These are phyloP conservation scores for Drosophila acutilabella DNA, from an alignment of 2,888 invertebrate genomes.

Conservation along the genomic window DNA sequence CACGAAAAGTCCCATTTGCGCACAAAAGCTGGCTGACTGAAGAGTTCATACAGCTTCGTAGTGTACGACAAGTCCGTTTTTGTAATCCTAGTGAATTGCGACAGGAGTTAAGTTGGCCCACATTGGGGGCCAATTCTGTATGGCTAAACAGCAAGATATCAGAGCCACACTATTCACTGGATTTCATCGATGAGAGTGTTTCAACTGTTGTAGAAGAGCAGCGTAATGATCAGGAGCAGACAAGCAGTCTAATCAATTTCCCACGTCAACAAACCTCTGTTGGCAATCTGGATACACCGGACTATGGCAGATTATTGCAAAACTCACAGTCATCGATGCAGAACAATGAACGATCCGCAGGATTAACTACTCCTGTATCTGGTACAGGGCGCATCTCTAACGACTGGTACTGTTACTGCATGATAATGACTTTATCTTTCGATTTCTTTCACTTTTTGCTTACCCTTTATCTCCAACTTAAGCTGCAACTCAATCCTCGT, in stretches of 20 bases:
- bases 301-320: conserved; percentile 11
- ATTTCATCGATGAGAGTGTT: not conserved
- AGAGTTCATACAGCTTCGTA: conserved; percentile 20
- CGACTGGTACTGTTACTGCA: conserved; percentile 30
- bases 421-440: not conserved
- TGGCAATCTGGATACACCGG: conserved; percentile 23
- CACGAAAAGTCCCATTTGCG: not conserved
- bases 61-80: conserved; percentile 2
- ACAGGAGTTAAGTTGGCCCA: conserved; percentile 20
- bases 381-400: not conserved
- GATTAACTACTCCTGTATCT: not conserved
- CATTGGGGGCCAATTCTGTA: not conserved
- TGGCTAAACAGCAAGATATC: conserved; percentile 7
- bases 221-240: not conserved
- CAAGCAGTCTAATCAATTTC: conserved; percentile 12
- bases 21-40: conserved; percentile 20
- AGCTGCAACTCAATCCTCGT: not conserved
- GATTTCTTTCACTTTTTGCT: not conserved
- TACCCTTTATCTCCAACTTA: not conserved
- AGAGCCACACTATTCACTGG: not conserved
- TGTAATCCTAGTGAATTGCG: not conserved
- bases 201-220: not conserved
- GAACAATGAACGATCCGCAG: conserved; percentile 13
- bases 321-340: conserved; percentile 8
- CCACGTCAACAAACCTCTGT: conserved; percentile 28